Evolutionary conservation across 2,113 vertebrate genomes (phyloP).

Genomic region (Clarias batrachus): DNA sequence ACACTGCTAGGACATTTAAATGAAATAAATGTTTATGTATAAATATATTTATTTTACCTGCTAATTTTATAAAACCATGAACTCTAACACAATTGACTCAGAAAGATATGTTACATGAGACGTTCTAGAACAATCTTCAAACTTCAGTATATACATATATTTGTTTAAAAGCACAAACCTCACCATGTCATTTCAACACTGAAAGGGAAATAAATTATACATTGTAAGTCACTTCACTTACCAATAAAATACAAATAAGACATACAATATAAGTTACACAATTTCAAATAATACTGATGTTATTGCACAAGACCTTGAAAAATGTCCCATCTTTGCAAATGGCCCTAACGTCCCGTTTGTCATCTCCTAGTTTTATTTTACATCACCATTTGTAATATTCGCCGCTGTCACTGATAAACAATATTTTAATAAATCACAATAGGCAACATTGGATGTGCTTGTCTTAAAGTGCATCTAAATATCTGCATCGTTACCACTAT

Average conservation of each 20-base stretch:
- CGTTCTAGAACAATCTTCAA: not conserved
- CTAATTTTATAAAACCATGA: constrained; percentile 12
- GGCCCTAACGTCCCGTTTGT: not conserved
- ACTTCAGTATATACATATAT: not conserved
- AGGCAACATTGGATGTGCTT: constrained; percentile 28
- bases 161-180: constrained; percentile 1
- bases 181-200: constrained; percentile 1
- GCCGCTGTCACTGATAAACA: not conserved
- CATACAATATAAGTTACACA: not conserved
- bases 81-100: constrained; percentile 1
- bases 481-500: not conserved
- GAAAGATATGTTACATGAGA: not conserved
- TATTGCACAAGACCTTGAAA: constrained; percentile 37
- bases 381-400: not conserved
- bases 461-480: constrained; percentile 20
- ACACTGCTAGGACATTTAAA: not conserved
- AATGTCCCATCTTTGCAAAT: not conserved
- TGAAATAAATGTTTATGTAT: not conserved
- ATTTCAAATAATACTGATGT: not conserved
- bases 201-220: not conserved
- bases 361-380: constrained; percentile 1
- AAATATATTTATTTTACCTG: constrained; percentile 41
- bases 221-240: not conserved
- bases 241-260: constrained; percentile 1
- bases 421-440: constrained; percentile 10